phyloP scores from a whole-genome alignment of 2,113 vertebrate genomes.

The Microcebus tavaratra region DNA sequence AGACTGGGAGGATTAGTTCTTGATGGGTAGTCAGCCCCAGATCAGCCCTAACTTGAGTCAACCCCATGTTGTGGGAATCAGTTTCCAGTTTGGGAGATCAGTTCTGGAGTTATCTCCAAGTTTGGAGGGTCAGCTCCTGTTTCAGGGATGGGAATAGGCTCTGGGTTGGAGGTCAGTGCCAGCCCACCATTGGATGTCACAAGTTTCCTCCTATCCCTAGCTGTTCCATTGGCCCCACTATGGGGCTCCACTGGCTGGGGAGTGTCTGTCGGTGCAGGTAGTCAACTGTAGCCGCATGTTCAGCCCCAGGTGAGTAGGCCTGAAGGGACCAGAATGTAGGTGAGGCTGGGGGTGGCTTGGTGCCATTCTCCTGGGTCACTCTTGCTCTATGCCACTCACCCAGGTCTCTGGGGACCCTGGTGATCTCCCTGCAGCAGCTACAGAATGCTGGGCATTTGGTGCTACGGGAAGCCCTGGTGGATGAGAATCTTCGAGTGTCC shows the following conservation, averaged over 20 bases:
- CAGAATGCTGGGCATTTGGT: constrained; percentile 87
- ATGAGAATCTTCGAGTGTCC: constrained; percentile 88
- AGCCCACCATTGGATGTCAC: not conserved
- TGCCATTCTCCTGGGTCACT: not conserved
- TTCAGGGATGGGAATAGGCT: not conserved
- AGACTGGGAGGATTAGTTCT: not conserved
- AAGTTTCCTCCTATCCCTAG: constrained; percentile 78
- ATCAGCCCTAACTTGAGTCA: not conserved
- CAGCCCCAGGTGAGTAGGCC: constrained; percentile 89
- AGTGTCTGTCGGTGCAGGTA: constrained; percentile 89
- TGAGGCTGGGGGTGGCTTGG: not conserved
- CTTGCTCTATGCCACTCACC: not conserved
- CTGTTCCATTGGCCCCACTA: constrained; percentile 94
- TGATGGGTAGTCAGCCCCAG: not conserved
- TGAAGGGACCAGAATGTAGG: not conserved
- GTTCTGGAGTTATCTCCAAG: not conserved
- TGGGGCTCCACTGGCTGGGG: constrained; percentile 86
- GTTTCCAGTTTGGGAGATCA: not conserved
- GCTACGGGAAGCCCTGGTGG: constrained; percentile 89
- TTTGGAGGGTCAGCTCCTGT: not conserved
- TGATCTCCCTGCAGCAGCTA: constrained; percentile 94
- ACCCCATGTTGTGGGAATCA: not conserved
- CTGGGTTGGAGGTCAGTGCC: not conserved
- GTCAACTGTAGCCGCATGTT: constrained; percentile 95
- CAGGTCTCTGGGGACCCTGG: constrained; percentile 91